A percentile compares a stretch with the other conserved stretches of the same genome.
phyloP scores from a whole-genome alignment of 2,797 vertebrate species.

The Tiaroga cobitis region DNA sequence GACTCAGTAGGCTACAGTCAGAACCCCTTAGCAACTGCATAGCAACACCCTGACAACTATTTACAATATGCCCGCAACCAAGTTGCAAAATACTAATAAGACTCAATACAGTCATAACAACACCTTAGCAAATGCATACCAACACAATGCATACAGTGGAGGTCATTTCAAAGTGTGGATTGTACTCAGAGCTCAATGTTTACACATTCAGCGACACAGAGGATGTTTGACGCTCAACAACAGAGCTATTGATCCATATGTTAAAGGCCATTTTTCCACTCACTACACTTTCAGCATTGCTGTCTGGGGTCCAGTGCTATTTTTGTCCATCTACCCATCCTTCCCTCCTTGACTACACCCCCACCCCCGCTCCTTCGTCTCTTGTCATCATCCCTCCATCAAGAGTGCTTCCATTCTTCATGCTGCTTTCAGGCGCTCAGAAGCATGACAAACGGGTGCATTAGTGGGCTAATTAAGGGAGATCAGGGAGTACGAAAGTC shows the following conservation, averaged over 20 bases:
- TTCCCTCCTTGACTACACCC: not conserved
- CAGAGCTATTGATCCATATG: slow-evolving; percentile 31
- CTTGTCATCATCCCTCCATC: slow-evolving; percentile 44
- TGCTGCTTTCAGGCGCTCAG: slow-evolving; percentile 64
- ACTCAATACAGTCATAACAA: not conserved
- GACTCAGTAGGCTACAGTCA: not conserved
- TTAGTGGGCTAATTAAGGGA: slow-evolving; percentile 75
- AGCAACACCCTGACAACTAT: not conserved
- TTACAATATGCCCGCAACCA: not conserved
- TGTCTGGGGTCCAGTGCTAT: slow-evolving; percentile 33
- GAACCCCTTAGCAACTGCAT: not conserved
- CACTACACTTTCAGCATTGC: slow-evolving; percentile 22
- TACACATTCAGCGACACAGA: slow-evolving; percentile 24
- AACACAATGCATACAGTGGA: not conserved
- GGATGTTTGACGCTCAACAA: slow-evolving; percentile 16
- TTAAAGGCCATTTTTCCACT: slow-evolving; percentile 40
- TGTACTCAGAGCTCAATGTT: slow-evolving; percentile 5
- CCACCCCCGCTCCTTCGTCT: slow-evolving; percentile 30
- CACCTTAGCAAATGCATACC: not conserved
- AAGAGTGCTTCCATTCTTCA: slow-evolving; percentile 66
- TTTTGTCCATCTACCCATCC: not conserved
- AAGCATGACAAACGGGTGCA: slow-evolving; percentile 74
- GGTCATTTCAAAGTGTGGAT: not conserved
- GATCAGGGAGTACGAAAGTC: slow-evolving; percentile 72
- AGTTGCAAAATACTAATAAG: not conserved